Base-by-base conservation (phyloP, 2,888 invertebrate genomes). In the Euproctis similis region DNA sequence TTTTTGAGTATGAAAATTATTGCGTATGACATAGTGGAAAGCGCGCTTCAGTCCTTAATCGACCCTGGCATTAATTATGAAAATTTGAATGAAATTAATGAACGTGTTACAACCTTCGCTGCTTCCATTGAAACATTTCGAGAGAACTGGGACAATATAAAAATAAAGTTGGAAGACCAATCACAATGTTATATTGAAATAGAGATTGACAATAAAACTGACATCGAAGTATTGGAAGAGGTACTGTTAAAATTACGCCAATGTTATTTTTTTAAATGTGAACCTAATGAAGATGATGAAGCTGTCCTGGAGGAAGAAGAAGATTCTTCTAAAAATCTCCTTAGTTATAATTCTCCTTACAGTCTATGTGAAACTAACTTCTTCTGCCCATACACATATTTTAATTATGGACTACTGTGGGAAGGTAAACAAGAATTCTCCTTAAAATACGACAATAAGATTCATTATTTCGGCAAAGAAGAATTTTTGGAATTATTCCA, bases 311-410 rank as follows among this genome's bases (percentile, higher is more conserved):
- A 60, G 11, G 71, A 66, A 36, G 46, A 60, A 31, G 47, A 61
- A 19, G 55, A 57, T 14, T 30, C 19, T 1, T 28, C 49, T 16
- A 65, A 65, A 46, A 62, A 80, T 43, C 34, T 55, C 12, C 34
- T 69, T 10, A 59, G 42, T 2, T 59, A 58, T 36, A 81, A 78
- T 41, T 58, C 68, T 28, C 31, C 60, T 20, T 57, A 76, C 27
- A 68, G 68, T 33, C 76, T 87, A 30, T 87, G 90, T n/a, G 87
- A 88, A 55, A 88, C 87, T 1, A 72, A 70, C 37, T 48, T 75
- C 43, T 90, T 85, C 48, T 91, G 91, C 51, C 90, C 91, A 1
- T 80, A 90, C 16, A 72, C 87, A n/a, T 86, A 82, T 49, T 64
- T 68, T 30, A 70, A 87, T 20, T 55, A 87, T 42, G 71, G 78